Evolutionary conservation across 2,113 vertebrate species (phyloP), one percentile per base, ranked within the genome.

Genomic region (Camelus dromedarius): DNA sequence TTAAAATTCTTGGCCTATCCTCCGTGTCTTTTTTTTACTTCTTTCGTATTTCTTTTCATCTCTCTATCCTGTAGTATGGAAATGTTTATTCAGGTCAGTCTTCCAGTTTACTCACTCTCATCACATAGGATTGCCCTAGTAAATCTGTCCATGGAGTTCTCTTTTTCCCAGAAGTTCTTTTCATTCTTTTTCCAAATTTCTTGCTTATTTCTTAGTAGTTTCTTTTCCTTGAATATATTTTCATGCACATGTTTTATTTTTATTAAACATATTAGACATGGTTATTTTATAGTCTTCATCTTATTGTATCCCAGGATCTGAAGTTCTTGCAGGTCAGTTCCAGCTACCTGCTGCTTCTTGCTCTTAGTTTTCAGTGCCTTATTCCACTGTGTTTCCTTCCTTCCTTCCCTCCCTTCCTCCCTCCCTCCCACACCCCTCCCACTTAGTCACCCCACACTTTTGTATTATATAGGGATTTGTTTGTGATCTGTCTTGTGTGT

Each of bases 211-310:
- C 81, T 70, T 52, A 26, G 22, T 19, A 30, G 46, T 20, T 85
- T 93, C 66, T 75, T 87, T 90, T 83, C 54, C 92, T 66, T 86
- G n/a, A n/a, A 10, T 50, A n/a, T n/a, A 46, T 72, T 72, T 92
- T 82, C 69, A 69, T 9, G 24, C 66, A 38, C 32, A 35, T n/a
- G 24, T 85, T 62, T 86, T 70, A 56, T 67, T 81, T 75, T 87
- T 73, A 60, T 64, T 62, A 52, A 80, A 70, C 26, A n/a, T 46
- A 30, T 54, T 46, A 73, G n/a, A 58, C 26, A 2, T 38, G 14
- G 19, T 19, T 64, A 50, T 54, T 54, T 46, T 69, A 20, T 56
- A 30, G 15, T 26, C 30, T 72, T 79, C 30, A 50, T 73, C 52
- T 67, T 79, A 22, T 28, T 75, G 8, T 54, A 11, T 54, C 56